Evolutionary conservation across 1,140 invertebrate genomes (phyloP), one percentile per base, ranked within the genome.

Genomic region (Melipona quadrifasciata): DNA sequence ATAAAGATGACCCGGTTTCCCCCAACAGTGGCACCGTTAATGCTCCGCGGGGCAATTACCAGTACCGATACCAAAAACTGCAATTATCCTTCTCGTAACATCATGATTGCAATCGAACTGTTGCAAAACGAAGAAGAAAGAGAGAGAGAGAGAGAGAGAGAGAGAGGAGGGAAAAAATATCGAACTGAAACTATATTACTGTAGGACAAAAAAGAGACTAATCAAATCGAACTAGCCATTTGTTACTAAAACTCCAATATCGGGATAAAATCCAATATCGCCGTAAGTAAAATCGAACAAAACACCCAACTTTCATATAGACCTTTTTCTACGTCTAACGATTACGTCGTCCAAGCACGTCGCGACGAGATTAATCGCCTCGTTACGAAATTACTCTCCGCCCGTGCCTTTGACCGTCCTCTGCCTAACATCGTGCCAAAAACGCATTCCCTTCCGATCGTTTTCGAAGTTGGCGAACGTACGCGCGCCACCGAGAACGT

Each of bases 211-310:
- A 47, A 76, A 76, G 34, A 77, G 61, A 77, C 74, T 61, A 77
- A 77, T 77, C 57, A 77, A 77, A 77, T 77, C 74, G 74, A 77
- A 64, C 74, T 64, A 77, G 74, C 74, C 74, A 64, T 77, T 77
- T 77, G 61, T 77, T 77, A 64, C 57, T 61, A 61, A 77, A 77
- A 64, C 74, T 77, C 74, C 74, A 77, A 77, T 77, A 77, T 77
- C 58, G 57, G 57, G 24, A 27, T 77, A 77, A 47, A 64, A 77
- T 77, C 74, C 74, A 77, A 77, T 77, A 77, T 77, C 61, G 58
- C 34, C 57, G 31, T 34, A 75, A 75, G 73, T 75, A 75, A 77
- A 77, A 77, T 77, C 57, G 74, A 64, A 51, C 74, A 55, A 64
- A 77, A 77, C 39, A 77, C 57, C 34, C 47, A 58, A 78, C 19